These are phyloP conservation scores for Drosophila littoralis DNA, from an alignment of 1,140 invertebrate species.

Conservation along the genomic window DNA sequence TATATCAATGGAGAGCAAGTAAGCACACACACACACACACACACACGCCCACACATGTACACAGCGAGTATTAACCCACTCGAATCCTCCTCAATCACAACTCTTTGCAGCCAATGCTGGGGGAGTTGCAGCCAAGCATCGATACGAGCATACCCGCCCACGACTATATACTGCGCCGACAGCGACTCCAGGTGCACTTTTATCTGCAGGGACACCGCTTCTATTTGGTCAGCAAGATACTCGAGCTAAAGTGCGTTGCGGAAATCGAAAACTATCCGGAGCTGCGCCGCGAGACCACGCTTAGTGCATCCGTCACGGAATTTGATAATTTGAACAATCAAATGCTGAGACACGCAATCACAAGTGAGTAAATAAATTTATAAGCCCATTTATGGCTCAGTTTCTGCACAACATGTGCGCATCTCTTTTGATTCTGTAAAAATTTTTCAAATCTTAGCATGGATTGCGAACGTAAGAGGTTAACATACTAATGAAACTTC, in stretches of 20 bases:
- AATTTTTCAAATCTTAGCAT: too few relatives aligned
- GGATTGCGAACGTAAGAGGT: too few relatives aligned
- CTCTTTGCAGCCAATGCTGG: constrained; percentile 65
- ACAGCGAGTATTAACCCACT: background rate
- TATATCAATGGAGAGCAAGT: constrained; percentile 87
- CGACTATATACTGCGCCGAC: constrained; percentile 75
- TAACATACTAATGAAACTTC: too few relatives aligned
- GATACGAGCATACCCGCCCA: constrained; percentile 79
- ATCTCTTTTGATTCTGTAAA: too few relatives aligned
- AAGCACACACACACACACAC: constrained; percentile 14
- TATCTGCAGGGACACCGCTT: constrained; percentile 80
- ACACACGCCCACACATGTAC: too few relatives aligned
- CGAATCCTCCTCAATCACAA: background rate
- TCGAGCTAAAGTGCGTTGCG: constrained; percentile 81
- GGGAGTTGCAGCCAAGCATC: constrained; percentile 72
- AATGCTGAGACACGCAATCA: constrained; percentile 75
- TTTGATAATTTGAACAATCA: constrained; percentile 83
- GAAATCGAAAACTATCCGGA: constrained; percentile 83
- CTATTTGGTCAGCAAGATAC: constrained; percentile 62
- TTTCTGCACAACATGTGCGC: too few relatives aligned
- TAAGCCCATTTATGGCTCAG: background rate
- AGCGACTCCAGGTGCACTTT: constrained; percentile 77
- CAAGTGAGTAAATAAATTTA: constrained; percentile 44
- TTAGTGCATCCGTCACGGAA: constrained; percentile 69
- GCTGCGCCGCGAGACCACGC: constrained; percentile 65